Evolutionary conservation across 2,888 invertebrate species (phyloP).

Genomic region (Hecatera dysodea): DNA sequence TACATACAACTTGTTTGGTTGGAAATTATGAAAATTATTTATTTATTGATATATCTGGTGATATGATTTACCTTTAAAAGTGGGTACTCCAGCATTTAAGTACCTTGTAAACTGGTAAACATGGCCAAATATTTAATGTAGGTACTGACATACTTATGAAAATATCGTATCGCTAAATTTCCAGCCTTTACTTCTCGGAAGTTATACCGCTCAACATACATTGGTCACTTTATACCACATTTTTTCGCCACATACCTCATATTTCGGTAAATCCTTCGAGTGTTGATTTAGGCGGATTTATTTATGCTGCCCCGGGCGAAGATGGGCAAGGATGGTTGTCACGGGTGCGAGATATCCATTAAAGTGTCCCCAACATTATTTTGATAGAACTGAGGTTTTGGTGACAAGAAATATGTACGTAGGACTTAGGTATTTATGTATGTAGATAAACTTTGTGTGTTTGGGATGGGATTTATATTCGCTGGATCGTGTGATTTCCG

Average conservation of each 20-base stretch:
- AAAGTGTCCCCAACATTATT: conserved; percentile 58
- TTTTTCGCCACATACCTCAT: conserved; percentile 45
- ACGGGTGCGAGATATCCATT: conserved; percentile 61
- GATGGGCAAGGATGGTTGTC: conserved; percentile 51
- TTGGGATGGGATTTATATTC: conserved; percentile 13
- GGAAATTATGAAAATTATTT: too few relatives aligned
- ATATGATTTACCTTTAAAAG: too few relatives aligned
- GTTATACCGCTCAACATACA: not conserved
- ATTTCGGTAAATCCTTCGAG: conserved; percentile 51
- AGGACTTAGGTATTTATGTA: not conserved
- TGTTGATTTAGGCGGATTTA: conserved; percentile 69
- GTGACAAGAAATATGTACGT: conserved; percentile 32
- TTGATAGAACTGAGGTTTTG: conserved; percentile 43
- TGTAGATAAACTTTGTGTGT: conserved; percentile 14
- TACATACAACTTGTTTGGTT: too few relatives aligned
- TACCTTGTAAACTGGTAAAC: too few relatives aligned
- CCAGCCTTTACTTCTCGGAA: not conserved
- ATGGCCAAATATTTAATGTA: too few relatives aligned
- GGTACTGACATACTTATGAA: too few relatives aligned
- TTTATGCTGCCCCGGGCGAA: conserved; percentile 62
- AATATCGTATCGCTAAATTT: too few relatives aligned
- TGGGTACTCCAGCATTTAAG: too few relatives aligned
- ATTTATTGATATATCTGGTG: too few relatives aligned
- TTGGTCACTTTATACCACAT: conserved; percentile 28
- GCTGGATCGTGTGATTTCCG: not conserved